Evolutionary conservation across 2,113 vertebrate species (phyloP).

Genomic region (Chaetops frenatus): DNA sequence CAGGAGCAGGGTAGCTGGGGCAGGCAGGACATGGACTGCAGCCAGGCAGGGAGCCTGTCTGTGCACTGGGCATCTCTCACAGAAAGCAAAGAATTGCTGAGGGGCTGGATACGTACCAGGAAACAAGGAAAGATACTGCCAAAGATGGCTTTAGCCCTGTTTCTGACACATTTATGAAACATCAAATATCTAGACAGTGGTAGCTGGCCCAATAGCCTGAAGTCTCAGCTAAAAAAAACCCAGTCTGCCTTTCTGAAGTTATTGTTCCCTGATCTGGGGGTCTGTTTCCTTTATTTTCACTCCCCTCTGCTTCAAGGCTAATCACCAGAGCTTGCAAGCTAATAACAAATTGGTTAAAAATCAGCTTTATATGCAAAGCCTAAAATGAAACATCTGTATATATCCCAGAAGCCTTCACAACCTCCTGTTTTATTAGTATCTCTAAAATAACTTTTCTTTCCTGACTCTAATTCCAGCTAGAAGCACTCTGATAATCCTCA

Average conservation of each 20-base stretch:
- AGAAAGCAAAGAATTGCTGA: background rate
- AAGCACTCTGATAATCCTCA: conserved; percentile 48
- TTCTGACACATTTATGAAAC: background rate
- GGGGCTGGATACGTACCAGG: background rate
- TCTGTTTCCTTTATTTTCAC: background rate
- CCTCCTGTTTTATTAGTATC: conserved; percentile 45
- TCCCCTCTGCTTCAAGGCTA: background rate
- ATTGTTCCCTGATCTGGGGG: background rate
- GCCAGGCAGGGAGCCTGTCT: background rate
- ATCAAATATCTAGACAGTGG: background rate
- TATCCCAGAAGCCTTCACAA: conserved; percentile 35
- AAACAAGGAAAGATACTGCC: background rate
- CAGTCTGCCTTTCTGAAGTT: background rate
- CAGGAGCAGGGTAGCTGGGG: background rate
- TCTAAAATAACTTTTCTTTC: conserved; percentile 57
- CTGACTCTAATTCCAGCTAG: conserved; percentile 54
- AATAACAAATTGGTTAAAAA: background rate
- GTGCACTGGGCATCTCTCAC: background rate
- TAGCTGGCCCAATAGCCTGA: background rate
- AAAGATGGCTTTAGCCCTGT: background rate
- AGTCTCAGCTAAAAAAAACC: background rate
- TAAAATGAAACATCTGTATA: conserved; percentile 32
- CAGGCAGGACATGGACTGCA: background rate
- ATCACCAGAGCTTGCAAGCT: background rate
- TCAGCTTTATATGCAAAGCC: conserved; percentile 17